A percentile compares a stretch with the other conserved stretches of the same genome.
Evolutionary conservation across 2,797 vertebrate genomes (phyloP).

Genomic region (Phyllotis vaccarum): DNA sequence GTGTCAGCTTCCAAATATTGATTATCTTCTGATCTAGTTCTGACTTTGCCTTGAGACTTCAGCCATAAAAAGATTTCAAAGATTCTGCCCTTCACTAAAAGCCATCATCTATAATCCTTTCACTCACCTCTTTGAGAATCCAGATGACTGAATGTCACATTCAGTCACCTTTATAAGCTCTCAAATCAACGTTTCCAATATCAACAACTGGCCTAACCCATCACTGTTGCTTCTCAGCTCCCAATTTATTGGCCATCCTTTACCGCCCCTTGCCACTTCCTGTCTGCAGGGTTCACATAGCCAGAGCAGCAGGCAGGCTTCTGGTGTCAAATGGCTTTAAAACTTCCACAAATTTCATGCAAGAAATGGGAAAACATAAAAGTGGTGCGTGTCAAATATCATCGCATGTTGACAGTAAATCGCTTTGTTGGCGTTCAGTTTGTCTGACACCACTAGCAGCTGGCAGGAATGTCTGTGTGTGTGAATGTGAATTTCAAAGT

Average conservation of each 20-base stretch:
- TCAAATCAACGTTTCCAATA: conserved; percentile 83
- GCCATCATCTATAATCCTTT: conserved; percentile 81
- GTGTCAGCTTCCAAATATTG: conserved; percentile 76
- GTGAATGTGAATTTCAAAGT: conserved; percentile 30
- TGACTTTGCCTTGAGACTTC: conserved; percentile 82
- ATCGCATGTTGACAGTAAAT: conserved; percentile 76
- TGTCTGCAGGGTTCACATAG: conserved; percentile 59
- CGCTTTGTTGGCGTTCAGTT: conserved; percentile 65
- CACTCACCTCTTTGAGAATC: conserved; percentile 75
- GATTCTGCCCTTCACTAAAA: conserved; percentile 80
- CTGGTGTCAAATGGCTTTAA: conserved; percentile 71
- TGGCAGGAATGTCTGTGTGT: neutral
- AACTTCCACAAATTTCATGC: conserved; percentile 76
- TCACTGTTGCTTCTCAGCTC: conserved; percentile 76
- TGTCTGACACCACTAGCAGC: conserved; percentile 54
- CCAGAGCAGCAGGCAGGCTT: conserved; percentile 58
- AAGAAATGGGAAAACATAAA: conserved; percentile 76
- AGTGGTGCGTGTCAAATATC: conserved; percentile 76
- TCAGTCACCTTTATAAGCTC: conserved; percentile 80
- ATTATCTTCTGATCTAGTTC: conserved; percentile 83
- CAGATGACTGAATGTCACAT: conserved; percentile 77
- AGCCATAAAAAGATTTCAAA: conserved; percentile 84
- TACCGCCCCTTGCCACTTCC: conserved; percentile 69
- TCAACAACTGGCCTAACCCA: conserved; percentile 71
- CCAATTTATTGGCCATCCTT: conserved; percentile 76